These are phyloP conservation scores for Drosophila ercepeae DNA, from an alignment of 1,140 invertebrate genomes.

Conservation along the genomic window DNA sequence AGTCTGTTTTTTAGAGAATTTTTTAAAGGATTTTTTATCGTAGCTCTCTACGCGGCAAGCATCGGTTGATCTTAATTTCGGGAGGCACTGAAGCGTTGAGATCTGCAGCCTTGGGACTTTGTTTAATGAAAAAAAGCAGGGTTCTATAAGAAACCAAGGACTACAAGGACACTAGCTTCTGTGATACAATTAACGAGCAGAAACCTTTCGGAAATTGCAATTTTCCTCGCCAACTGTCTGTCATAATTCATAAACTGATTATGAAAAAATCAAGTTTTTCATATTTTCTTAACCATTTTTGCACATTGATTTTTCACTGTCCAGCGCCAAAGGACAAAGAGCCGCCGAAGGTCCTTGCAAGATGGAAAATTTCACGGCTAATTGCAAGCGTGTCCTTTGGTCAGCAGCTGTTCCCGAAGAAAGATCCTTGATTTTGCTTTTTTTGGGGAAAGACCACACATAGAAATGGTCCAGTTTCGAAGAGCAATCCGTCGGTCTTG, in stretches of 20 bases:
- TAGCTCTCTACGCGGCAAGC: too few species aligned
- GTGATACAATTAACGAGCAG: too few species aligned
- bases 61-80: neutral
- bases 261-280: conserved; percentile 22
- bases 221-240: conserved; percentile 6
- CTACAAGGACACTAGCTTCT: too few species aligned
- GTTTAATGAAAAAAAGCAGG: neutral
- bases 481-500: conserved; percentile 1
- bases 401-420: conserved; percentile 40
- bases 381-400: conserved; percentile 64
- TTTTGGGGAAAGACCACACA: conserved; percentile 17
- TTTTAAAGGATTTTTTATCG: neutral
- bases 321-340: conserved; percentile 39
- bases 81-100: neutral
- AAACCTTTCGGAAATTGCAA: neutral
- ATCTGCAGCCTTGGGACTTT: neutral
- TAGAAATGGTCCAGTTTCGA: neutral
- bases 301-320: conserved; percentile 48
- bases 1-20: conserved; percentile 8
- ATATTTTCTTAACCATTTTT: conserved; percentile 20
- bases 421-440: neutral
- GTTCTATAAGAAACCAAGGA: neutral
- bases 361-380: conserved; percentile 72
- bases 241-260: conserved; percentile 35
- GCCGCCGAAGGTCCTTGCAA: conserved; percentile 32